Evolutionary conservation across 2,888 invertebrate species (phyloP), one percentile per base, ranked within the genome.

Genomic region (Andrena hattorfiana): DNA sequence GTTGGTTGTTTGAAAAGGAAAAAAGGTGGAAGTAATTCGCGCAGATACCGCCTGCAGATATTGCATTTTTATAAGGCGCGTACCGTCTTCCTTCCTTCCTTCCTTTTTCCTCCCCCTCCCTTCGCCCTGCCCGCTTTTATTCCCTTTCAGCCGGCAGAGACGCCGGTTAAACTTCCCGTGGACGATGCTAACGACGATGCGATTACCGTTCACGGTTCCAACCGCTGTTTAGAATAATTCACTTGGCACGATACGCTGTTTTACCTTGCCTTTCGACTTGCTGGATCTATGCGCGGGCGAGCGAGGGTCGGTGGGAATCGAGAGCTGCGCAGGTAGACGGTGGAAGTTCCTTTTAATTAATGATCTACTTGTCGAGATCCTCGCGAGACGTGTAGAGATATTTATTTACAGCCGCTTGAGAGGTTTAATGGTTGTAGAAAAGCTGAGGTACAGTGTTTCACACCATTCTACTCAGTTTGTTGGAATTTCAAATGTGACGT

Each of bases 31-130:
- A 84, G 87, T 86, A 87, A 87, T 89, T 88, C 89, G 83, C 87
- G 51, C 81, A 35, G 84, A 70, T 81, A 82, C 77, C 83, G 83
- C 73, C 83, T 83, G 89, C 81, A 86, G 87, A 86, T 87, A 88
- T 89, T 89, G 88, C 88, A 89, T 87, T 88, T 88, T 89, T 89
- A 88, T 88, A 89, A 89, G 88, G 74, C 81, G 66, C 64, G 8
- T 69, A 49, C 23, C 26, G 54, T 13, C 62, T 60, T 20, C 23
- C 71, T 73, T 60, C 56, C 64, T 63, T 63, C 70, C 63, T 23
- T 62, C 30, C 54, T 6, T 20, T 13, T 35, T 48, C 48, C 13
- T 30, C 20, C 16, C 16, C 8, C 35, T 10, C 16, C 1, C 56
- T 26, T 20, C 26, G 8, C 3, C 28, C 0, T 13, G 26, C 23